phyloP scores from a whole-genome alignment of 2,888 invertebrate genomes.

The Metallyticus violacea region DNA sequence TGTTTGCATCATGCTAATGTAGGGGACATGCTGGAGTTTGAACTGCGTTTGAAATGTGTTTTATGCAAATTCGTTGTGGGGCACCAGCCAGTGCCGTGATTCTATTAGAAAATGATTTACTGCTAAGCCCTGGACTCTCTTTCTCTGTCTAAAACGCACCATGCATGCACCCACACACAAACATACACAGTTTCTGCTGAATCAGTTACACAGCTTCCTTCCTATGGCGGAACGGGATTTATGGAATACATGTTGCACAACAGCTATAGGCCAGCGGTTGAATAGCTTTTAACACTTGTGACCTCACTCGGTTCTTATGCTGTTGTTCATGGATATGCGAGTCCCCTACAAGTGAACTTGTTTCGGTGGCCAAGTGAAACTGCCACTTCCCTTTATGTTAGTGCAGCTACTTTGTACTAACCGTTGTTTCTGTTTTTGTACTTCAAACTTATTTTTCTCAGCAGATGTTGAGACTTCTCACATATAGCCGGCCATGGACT shows the following conservation, averaged over 20 bases:
- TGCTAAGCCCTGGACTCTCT: background rate
- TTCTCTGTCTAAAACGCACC: background rate
- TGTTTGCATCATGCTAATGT: background rate
- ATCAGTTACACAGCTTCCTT: background rate
- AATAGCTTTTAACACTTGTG: background rate
- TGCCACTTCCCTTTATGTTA: background rate
- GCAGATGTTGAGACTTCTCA: too few species aligned
- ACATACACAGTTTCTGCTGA: background rate
- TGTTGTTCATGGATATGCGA: background rate
- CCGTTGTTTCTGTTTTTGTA: too few species aligned
- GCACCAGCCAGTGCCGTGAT: background rate
- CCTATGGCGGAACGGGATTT: too few species aligned
- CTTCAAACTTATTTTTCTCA: too few species aligned
- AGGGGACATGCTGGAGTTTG: background rate
- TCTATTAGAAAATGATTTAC: background rate
- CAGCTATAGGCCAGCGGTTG: background rate
- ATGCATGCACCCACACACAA: too few species aligned
- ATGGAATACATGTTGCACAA: background rate
- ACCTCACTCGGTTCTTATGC: background rate
- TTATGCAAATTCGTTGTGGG: background rate
- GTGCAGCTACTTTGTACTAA: background rate
- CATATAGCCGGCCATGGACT: too few species aligned
- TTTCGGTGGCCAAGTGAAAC: background rate
- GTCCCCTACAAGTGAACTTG: background rate
- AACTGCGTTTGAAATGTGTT: background rate